Conservation (phyloP, 2,113 vertebrate genomes). For the Gallinago jamesoni region DNA sequence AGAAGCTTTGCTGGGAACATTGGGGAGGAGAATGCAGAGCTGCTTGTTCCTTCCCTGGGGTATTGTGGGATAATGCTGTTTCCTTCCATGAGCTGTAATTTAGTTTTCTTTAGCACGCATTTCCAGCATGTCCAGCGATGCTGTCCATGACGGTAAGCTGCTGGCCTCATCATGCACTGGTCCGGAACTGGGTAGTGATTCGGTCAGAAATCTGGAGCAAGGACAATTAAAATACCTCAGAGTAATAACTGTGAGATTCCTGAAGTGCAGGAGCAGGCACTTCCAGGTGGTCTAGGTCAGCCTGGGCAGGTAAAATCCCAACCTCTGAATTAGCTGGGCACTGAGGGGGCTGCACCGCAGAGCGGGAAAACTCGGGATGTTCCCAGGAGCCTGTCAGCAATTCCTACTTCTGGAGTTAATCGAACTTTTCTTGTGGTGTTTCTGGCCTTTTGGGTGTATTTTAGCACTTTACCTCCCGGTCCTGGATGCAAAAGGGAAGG, state of each 20-base stretch:
- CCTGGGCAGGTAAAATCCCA: not conserved
- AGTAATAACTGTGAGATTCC: not conserved
- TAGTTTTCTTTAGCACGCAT: not conserved
- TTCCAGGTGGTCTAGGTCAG: not conserved
- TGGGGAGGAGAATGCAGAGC: not conserved
- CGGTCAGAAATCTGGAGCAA: not conserved
- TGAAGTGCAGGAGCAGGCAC: not conserved
- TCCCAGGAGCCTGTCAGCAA: not conserved
- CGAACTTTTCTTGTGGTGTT: not conserved
- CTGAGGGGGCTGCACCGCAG: not conserved
- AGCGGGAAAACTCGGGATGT: not conserved
- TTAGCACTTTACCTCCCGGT: not conserved
- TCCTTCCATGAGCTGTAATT: not conserved
- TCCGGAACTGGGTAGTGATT: not conserved
- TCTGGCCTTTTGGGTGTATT: not conserved
- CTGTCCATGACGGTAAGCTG: rapidly evolving
- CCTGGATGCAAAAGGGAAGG: not conserved
- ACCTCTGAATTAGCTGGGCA: not conserved
- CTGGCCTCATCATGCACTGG: not conserved
- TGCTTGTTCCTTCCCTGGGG: not conserved
- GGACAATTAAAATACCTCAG: not conserved
- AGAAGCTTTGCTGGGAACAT: rapidly evolving
- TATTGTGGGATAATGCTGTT: not conserved
- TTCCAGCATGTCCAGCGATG: not conserved
- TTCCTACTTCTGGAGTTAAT: not conserved